Conservation (phyloP, 1,140 invertebrate genomes). For the Cheumatopsyche charites region DNA sequence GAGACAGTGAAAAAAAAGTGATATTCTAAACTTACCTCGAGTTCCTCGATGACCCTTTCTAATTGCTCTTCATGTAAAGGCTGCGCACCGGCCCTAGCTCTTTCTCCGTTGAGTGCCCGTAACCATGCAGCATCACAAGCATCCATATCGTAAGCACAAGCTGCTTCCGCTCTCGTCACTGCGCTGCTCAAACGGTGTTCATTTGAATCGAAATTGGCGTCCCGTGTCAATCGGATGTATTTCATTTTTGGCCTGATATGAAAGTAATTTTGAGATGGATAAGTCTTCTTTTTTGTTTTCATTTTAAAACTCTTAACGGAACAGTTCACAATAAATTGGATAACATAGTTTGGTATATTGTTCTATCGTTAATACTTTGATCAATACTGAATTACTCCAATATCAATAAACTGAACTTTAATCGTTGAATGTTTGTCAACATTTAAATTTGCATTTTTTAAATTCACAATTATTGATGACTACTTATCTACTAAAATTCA, state of each 20-base stretch:
- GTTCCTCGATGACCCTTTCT: slow-evolving; percentile 90
- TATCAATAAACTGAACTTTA: no score
- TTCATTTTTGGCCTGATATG: slow-evolving; percentile 85
- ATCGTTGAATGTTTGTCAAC: no score
- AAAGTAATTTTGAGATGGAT: slow-evolving; percentile 31
- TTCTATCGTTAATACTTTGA: no score
- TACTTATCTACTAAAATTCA: no score
- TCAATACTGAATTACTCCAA: no score
- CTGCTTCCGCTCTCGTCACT: slow-evolving; percentile 84
- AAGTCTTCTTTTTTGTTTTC: no score
- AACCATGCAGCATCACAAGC: slow-evolving; percentile 93
- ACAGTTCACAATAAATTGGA: no score
- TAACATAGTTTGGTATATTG: no score
- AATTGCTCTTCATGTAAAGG: slow-evolving; percentile 84
- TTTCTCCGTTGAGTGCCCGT: slow-evolving; percentile 83
- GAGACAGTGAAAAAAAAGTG: background rate
- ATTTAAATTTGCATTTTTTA: no score
- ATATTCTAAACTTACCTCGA: slow-evolving; percentile 68
- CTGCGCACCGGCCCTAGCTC: slow-evolving; percentile 75
- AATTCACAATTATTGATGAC: no score
- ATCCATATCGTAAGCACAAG: slow-evolving; percentile 95
- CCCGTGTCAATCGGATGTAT: slow-evolving; percentile 87
- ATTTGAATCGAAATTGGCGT: slow-evolving; percentile 84
- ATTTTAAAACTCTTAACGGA: no score
- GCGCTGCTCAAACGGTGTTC: slow-evolving; percentile 86